These are phyloP conservation scores for Chlorops oryzae DNA, from an alignment of 1,140 invertebrate species.

Conservation along the genomic window DNA sequence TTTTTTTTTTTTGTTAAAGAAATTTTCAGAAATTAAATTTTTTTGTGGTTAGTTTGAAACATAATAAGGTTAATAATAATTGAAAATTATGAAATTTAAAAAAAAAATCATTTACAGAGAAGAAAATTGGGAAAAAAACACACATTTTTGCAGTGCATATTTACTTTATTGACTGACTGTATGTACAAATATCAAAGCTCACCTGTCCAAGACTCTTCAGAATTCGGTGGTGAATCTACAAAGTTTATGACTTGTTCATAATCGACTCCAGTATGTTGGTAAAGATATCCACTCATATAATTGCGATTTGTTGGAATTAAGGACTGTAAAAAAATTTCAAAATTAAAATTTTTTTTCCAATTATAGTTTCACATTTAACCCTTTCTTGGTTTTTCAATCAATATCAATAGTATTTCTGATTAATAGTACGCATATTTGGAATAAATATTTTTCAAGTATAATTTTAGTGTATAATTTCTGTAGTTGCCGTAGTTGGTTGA, in stretches of 20 bases:
- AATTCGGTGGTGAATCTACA: constrained; percentile 45
- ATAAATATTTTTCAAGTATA: background rate
- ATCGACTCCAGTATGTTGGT: constrained; percentile 43
- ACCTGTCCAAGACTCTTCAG: constrained; percentile 47
- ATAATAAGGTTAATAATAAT: no score
- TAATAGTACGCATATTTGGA: background rate
- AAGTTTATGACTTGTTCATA: constrained; percentile 47
- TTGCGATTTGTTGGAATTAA: constrained; percentile 40
- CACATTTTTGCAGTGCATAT: no score
- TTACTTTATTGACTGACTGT: no score
- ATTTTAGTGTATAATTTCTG: background rate
- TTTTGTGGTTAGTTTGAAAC: no score
- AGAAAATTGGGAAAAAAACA: no score
- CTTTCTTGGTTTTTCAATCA: background rate
- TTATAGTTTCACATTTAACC: background rate
- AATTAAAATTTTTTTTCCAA: background rate
- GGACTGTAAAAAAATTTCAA: constrained; percentile 21
- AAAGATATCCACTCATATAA: constrained; percentile 44
- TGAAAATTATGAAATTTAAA: no score
- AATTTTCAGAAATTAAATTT: no score
- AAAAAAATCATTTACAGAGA: no score
- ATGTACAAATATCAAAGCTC: no score
- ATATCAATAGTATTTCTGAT: background rate
- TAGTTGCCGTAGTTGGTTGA: background rate
- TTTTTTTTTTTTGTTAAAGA: no score